Conservation (phyloP, 1,140 invertebrate species). For the Chrysomallon squamiferum region DNA sequence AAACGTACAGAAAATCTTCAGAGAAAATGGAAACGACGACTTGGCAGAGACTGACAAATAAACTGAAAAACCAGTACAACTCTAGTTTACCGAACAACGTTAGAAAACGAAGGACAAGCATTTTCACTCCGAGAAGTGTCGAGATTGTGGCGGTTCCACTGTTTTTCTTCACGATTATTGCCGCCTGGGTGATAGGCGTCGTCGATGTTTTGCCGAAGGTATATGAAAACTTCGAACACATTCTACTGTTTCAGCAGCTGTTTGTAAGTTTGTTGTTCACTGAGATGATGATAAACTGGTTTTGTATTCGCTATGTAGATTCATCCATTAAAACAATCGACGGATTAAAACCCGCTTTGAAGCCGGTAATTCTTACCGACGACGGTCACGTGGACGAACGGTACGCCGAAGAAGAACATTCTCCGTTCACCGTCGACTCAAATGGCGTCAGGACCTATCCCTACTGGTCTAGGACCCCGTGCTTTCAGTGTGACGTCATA, state of each 20-base stretch:
- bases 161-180: conserved; percentile 20
- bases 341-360: neutral
- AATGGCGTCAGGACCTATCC: conserved; percentile 22
- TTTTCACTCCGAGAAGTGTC: too few relatives aligned
- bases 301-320: conserved; percentile 35
- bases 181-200: conserved; percentile 16
- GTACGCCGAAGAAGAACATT: too few relatives aligned
- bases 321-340: conserved; percentile 13
- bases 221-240: conserved; percentile 7
- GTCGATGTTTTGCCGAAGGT: conserved; percentile 22
- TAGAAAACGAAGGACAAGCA: too few relatives aligned
- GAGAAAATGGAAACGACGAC: too few relatives aligned
- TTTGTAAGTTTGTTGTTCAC: conserved; percentile 26
- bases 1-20: too few relatives aligned
- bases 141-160: conserved; percentile 7
- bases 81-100: too few relatives aligned
- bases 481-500: conserved; percentile 29
- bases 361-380: neutral
- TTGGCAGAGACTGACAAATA: too few relatives aligned
- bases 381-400: neutral
- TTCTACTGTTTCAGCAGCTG: conserved; percentile 8
- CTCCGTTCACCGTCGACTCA: too few relatives aligned
- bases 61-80: too few relatives aligned
- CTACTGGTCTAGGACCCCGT: conserved; percentile 46
- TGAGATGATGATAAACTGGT: conserved; percentile 33